These are phyloP conservation scores for Notospermus geniculatus DNA, from an alignment of 1,140 invertebrate species.

Conservation along the genomic window DNA sequence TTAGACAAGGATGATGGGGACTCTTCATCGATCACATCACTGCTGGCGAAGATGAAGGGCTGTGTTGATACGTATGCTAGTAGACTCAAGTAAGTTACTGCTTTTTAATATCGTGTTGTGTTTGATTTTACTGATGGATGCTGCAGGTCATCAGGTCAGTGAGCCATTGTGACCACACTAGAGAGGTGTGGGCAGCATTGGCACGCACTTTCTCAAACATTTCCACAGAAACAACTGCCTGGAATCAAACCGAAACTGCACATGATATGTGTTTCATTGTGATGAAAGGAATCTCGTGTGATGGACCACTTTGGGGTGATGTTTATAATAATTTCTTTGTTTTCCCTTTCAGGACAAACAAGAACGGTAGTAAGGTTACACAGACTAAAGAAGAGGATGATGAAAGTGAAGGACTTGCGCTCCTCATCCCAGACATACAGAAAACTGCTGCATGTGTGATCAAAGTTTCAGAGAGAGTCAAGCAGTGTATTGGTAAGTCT, in stretches of 20 bases:
- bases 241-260: too few species aligned
- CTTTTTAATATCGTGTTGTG: not conserved
- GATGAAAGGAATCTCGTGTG: too few species aligned
- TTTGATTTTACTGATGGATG: too few species aligned
- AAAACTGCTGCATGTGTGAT: constrained; percentile 72
- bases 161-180: too few species aligned
- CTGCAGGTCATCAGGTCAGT: too few species aligned
- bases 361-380: constrained; percentile 36
- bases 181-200: too few species aligned
- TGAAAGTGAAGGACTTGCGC: constrained; percentile 81
- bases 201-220: too few species aligned
- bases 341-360: constrained; percentile 54
- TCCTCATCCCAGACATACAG: constrained; percentile 85
- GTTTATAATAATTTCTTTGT: too few species aligned
- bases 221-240: too few species aligned
- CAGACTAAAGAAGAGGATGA: constrained; percentile 68
- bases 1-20: constrained; percentile 46
- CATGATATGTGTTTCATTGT: too few species aligned
- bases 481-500: constrained; percentile 28
- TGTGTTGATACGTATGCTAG: constrained; percentile 89
- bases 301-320: too few species aligned
- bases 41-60: constrained; percentile 81
- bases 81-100: constrained; percentile 72
- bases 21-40: constrained; percentile 39
- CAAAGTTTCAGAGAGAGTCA: constrained; percentile 38